Evolutionary conservation across 1,140 invertebrate species (phyloP).

Genomic region (Drosophila nannoptera): DNA sequence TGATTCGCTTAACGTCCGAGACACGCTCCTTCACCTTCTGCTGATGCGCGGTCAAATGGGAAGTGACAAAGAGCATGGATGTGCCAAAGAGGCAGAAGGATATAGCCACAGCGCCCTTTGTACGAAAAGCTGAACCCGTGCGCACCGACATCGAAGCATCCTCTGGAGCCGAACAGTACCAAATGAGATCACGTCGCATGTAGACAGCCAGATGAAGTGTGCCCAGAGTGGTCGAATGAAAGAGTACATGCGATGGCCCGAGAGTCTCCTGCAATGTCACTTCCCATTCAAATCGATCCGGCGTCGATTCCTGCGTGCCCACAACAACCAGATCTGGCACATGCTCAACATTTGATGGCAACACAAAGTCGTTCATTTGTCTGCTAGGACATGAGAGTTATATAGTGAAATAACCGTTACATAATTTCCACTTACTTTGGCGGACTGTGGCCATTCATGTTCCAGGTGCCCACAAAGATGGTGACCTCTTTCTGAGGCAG

Average conservation of each 20-base stretch:
- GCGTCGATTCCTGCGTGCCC: constrained; percentile 94
- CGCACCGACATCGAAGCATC: constrained; percentile 91
- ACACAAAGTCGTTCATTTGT: constrained; percentile 92
- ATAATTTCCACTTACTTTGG: constrained; percentile 81
- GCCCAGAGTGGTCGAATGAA: constrained; percentile 89
- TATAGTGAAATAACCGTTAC: not conserved
- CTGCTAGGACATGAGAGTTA: constrained; percentile 59
- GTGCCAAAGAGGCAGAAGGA: constrained; percentile 95
- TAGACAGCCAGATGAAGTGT: constrained; percentile 93
- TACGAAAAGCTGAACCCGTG: constrained; percentile 91
- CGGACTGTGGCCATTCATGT: constrained; percentile 93
- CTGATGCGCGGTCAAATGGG: constrained; percentile 94
- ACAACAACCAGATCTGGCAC: constrained; percentile 95
- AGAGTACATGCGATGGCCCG: constrained; percentile 92
- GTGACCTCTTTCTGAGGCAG: constrained; percentile 91
- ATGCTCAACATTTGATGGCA: constrained; percentile 89
- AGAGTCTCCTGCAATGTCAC: constrained; percentile 93
- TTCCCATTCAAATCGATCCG: constrained; percentile 93
- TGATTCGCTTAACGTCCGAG: constrained; percentile 92
- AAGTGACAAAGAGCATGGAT: constrained; percentile 95
- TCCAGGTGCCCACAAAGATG: constrained; percentile 96
- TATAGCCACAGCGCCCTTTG: constrained; percentile 94
- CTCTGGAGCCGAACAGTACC: constrained; percentile 95
- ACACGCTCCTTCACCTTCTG: constrained; percentile 92
- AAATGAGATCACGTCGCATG: constrained; percentile 92